Base-by-base conservation (phyloP, 2,797 vertebrate species). In the Hypotaenidia okinawae region DNA sequence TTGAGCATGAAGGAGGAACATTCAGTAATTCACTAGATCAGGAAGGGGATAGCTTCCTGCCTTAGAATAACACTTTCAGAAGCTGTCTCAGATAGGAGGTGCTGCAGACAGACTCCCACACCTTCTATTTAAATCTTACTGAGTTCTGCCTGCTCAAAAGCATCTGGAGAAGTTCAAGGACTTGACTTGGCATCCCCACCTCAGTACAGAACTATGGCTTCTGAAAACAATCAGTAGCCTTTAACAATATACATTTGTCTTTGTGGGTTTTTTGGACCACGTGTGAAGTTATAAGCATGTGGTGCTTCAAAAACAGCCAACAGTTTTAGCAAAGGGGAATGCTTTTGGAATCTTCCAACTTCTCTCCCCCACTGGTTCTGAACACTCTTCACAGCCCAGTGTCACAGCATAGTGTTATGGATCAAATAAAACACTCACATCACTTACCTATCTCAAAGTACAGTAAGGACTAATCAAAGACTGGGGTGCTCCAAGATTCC, bases 61-160 rank as follows among this genome's bases (percentile, higher is more conserved):
- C 57, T 84, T 23, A 75, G 45, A 90, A 87, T 23, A 95, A 94
- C 57, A 70, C 74, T 93, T 93, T 59, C 93, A 94, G 93, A 90
- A 94, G 72, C 41, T 84, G 67, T 30, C 90, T 85, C 68, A 90
- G 88, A 95, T 80, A 69, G 18, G 66, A 85, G 90, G 58, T 54
- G 32, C 27, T 76, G 52, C 68, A 89, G 84, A 78, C 76, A 94
- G 63, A 82, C 72, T 95, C 94, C 88, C 68, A 92, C 69, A 84
- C 22, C 52, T 84, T 72, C 51, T 84, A 2, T 63, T 93, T 82
- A 84, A 87, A 57, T 72, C 84, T 33, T 52, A n/a, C 4, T 4
- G 33, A 68, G 54, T 28, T 83, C 74, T 87, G 81, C 51, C 72
- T 95, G 25, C 62, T 81, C 22, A 9, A 32, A 32, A 87, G 66